Base-by-base conservation (phyloP, 1,140 invertebrate genomes). In the Lepidurus arcticus region DNA sequence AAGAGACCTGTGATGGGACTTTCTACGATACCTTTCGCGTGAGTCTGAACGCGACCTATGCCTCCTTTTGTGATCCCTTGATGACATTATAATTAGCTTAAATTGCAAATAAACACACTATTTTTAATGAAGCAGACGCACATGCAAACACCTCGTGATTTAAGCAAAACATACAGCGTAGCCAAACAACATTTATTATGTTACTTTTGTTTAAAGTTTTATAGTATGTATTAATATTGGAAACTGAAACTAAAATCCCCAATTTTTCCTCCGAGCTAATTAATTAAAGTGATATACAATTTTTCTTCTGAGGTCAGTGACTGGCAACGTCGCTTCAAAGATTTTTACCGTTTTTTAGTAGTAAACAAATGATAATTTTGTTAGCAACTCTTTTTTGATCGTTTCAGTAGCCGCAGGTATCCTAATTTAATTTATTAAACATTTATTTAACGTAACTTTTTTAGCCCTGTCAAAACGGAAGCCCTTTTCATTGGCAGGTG, bases 401-500 rank as follows among this genome's bases (percentile, higher is more conserved):
- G 53, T 65, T 65, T 21, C 21, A 65, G 8, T 21, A 65, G 8
- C 53, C 53, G 53, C 53, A 65, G 76, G 76, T 76, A 76, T 47
- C 3, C 53, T 5, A 76, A 11, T 26, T 26, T 44, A 9, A 21
- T 47, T 16, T 21, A 24, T 76, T 76, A 9, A 10, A 7, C 1
- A 74, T 74, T 24, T 76, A n/a, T 21, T 44, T 76, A 43, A 24
- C 0, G 6, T 21, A 76, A 8, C n/a, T n/a, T 76, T 11, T 45
- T 34, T 26, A 78, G 78, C 78, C 78, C 78, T 78, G 78, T 78
- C 78, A 24, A 78, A 78, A 73, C 65, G 78, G 24, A 80, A 80
- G 73, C 76, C 79, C 76, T 79, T 80, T 77, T 53, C 85, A 82
- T 86, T 88, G 84, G 87, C 86, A 16, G 80, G 80, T 76, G 88